Conservation (phyloP, 1,140 invertebrate species). For the Eupristina koningsbergeri region DNA sequence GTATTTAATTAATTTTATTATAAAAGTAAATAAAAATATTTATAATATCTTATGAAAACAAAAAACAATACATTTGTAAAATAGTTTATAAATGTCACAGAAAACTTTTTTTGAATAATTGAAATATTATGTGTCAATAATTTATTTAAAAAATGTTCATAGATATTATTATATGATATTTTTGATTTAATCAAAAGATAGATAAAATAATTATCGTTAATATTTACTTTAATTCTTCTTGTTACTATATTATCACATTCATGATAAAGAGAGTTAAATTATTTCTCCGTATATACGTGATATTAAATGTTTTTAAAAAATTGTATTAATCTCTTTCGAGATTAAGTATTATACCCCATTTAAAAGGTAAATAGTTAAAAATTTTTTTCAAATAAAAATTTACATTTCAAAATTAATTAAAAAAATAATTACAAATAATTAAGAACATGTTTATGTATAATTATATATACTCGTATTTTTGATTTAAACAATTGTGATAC, state of each 20-base stretch:
- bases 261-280: background rate
- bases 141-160: background rate
- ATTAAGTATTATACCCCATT: too few species aligned
- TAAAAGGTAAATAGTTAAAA: too few species aligned
- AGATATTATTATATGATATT: conserved; percentile 3
- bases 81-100: background rate
- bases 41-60: background rate
- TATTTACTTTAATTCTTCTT: background rate
- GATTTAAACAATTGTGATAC: conserved; percentile 22
- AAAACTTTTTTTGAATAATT: background rate
- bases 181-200: background rate
- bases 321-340: too few species aligned
- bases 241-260: background rate
- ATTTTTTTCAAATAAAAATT: background rate
- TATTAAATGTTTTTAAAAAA: background rate
- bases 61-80: background rate
- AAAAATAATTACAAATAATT: background rate
- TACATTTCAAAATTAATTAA: background rate
- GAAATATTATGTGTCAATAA: background rate
- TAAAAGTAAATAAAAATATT: background rate
- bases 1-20: background rate
- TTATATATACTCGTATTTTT: conserved; percentile 1
- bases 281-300: background rate
- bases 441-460: background rate
- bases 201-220: background rate